A percentile compares a stretch with the other conserved stretches of the same genome.
These are phyloP conservation scores for Lysandra bellargus DNA, from an alignment of 2,888 invertebrate species.

Conservation along the genomic window DNA sequence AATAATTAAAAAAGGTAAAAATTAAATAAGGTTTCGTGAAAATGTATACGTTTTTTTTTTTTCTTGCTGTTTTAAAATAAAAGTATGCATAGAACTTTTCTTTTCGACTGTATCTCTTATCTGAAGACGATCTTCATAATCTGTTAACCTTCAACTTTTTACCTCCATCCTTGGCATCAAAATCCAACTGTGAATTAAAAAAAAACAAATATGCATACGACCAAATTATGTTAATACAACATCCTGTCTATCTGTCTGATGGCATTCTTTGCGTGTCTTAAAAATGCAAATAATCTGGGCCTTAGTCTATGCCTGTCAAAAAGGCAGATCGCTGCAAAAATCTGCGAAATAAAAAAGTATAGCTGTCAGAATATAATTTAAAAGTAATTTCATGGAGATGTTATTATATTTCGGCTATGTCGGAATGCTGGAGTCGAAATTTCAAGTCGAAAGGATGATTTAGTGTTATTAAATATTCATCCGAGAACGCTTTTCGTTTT, in stretches of 20 bases:
- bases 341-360: not conserved
- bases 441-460: conserved; percentile 54
- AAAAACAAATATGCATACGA: conserved; percentile 61
- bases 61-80: not conserved
- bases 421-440: conserved; percentile 41
- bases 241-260: conserved; percentile 59
- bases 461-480: conserved; percentile 58
- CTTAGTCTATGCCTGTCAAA: not conserved
- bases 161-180: conserved; percentile 51
- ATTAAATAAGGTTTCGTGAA: no score
- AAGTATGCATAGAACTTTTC: not conserved
- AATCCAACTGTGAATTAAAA: conserved; percentile 53
- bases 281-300: conserved; percentile 36
- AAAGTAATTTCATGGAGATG: conserved; percentile 48
- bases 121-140: conserved; percentile 1
- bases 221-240: conserved; percentile 71
- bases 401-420: conserved; percentile 56
- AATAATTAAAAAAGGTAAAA: no score
- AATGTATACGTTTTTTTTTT: no score
- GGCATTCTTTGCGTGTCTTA: conserved; percentile 60
- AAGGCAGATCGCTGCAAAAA: not conserved
- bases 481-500: conserved; percentile 37
- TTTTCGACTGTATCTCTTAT: not conserved
- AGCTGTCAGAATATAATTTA: conserved; percentile 23
- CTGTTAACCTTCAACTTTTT: conserved; percentile 43